Percentiles rank a stretch among this genome's conserved stretches.
Evolutionary conservation across 2,113 vertebrate genomes (phyloP).

Genomic region (Seriola dumerili): DNA sequence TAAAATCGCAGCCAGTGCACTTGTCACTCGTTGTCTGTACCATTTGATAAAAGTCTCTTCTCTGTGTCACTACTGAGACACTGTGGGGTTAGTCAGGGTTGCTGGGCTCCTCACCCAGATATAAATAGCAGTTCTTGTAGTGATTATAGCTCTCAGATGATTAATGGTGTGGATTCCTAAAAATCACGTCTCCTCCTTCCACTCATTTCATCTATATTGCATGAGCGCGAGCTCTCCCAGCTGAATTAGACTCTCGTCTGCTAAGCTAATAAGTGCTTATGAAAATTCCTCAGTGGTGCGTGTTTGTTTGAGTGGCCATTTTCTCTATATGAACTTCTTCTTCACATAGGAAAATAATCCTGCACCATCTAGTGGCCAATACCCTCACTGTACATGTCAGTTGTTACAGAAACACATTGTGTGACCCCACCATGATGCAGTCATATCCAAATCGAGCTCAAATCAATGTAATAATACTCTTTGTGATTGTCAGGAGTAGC

Average conservation of each 20-base stretch:
- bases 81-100: conserved; percentile 24
- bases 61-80: conserved; percentile 27
- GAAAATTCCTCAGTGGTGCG: conserved; percentile 25
- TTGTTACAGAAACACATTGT: conserved; percentile 31
- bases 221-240: conserved; percentile 22
- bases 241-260: conserved; percentile 38
- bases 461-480: conserved; percentile 51
- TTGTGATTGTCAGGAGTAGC: conserved; percentile 7
- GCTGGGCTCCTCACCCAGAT: conserved; percentile 28
- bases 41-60: neutral
- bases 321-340: conserved; percentile 31
- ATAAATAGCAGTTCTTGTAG: conserved; percentile 58
- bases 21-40: neutral
- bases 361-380: conserved; percentile 74
- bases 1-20: neutral
- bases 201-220: conserved; percentile 46
- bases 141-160: conserved; percentile 57
- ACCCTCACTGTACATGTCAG: conserved; percentile 16
- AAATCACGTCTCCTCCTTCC: conserved; percentile 34
- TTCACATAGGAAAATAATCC: neutral
- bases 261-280: conserved; percentile 46
- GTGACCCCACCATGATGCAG: conserved; percentile 19
- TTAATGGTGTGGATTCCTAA: conserved; percentile 48
- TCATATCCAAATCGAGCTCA: conserved; percentile 59
- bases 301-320: conserved; percentile 46